Evolutionary conservation across 1,140 invertebrate genomes (phyloP), one percentile per base, ranked within the genome.

Genomic region (Adelges cooleyi): DNA sequence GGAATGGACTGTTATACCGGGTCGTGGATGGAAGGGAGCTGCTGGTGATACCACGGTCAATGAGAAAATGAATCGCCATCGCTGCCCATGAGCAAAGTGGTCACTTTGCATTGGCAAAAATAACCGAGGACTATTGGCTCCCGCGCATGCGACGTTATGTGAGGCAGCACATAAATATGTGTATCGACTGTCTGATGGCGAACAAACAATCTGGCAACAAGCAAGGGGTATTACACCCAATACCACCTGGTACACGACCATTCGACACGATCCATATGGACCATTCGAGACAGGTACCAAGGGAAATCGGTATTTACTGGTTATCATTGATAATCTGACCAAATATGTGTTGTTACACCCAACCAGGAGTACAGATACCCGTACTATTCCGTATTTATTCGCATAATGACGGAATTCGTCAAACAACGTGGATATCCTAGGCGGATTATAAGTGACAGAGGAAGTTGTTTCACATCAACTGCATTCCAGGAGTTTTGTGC

Each of bases 1-100:
- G 17, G 9, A 11, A 44, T 11, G 40, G 22, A 17, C 3, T 62
- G 0, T 44, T 44, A 17, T 44, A 62, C 8, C 13, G 40, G 10
- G 2, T 1, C 3, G 20, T 25, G n/a, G 11, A 62, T 2, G 27
- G 42, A 46, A 18, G 46, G 1, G 2, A 18, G 10, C 17, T 49
- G 8, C 20, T 29, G 13, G 59, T 65, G 0, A 29, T 62, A 15
- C 59, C 59, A 9, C 48, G 38, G 11, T 1, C 25, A 3, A 65
- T 65, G 59, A 6, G 59, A 2, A 65, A 65, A 6, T 18, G 46
- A 2, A 13, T 48, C 62, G n/a, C n/a, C n/a, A n/a, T n/a, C n/a
- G n/a, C n/a, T n/a, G n/a, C n/a, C n/a, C n/a, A n/a, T n/a, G n/a
- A n/a, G n/a, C n/a, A n/a, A n/a, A n/a, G n/a, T n/a, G n/a, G n/a